Conservation (phyloP, 2,888 invertebrate species). For the Malthinus flaveolus region DNA sequence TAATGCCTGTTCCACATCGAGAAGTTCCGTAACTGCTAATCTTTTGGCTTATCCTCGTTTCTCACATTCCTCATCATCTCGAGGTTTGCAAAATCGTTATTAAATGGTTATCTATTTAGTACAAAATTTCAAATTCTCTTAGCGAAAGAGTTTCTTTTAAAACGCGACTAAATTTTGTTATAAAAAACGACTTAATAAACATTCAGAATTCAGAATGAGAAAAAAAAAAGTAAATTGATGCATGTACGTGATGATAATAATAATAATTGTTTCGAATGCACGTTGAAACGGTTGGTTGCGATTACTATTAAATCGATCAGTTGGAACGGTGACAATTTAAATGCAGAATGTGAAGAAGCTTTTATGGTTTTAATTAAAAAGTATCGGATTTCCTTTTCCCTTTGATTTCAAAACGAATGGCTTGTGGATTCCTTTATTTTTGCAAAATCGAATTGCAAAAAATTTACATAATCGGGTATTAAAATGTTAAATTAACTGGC, state of each 20-base stretch:
- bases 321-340: constrained; percentile 3
- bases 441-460: too few species aligned
- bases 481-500: too few species aligned
- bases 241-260: background rate
- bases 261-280: background rate
- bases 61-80: constrained; percentile 7
- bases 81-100: constrained; percentile 6
- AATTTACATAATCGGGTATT: too few species aligned
- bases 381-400: too few species aligned
- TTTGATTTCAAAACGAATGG: too few species aligned
- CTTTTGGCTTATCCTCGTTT: constrained; percentile 15
- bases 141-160: background rate
- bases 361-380: background rate
- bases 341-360: background rate
- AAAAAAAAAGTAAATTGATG: background rate
- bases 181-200: background rate
- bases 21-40: constrained; percentile 42
- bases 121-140: background rate
- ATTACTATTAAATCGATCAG: background rate
- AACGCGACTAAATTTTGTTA: background rate
- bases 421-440: too few species aligned
- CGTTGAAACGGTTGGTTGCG: background rate
- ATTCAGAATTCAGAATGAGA: background rate
- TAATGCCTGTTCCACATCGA: constrained; percentile 43
- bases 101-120: background rate